phyloP scores from a whole-genome alignment of 2,797 vertebrate genomes.

The Cuniculus paca region DNA sequence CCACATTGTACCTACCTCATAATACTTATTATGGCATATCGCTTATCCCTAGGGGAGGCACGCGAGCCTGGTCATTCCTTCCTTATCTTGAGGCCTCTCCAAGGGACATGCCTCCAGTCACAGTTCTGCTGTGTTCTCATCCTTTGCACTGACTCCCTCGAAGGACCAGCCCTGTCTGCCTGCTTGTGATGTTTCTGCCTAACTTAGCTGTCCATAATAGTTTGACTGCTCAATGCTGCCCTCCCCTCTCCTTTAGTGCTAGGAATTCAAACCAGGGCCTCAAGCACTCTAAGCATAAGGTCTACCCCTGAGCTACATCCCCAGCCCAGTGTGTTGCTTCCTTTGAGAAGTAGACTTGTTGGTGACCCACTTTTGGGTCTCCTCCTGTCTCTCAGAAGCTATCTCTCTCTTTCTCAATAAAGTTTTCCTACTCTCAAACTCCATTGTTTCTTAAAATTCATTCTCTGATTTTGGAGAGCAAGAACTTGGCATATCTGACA shows the following conservation, averaged over 20 bases:
- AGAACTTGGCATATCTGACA: background rate
- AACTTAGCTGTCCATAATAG: background rate
- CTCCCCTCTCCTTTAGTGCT: background rate
- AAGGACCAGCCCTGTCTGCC: background rate
- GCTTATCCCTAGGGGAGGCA: background rate
- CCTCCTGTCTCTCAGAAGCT: background rate
- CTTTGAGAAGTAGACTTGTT: background rate
- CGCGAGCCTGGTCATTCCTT: background rate
- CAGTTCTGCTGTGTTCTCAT: background rate
- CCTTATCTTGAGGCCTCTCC: background rate
- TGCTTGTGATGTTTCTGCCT: background rate
- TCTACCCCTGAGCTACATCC: background rate
- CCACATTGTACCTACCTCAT: background rate
- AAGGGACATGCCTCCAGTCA: background rate
- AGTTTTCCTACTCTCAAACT: background rate
- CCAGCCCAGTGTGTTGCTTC: background rate
- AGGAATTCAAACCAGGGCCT: background rate
- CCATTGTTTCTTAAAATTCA: background rate
- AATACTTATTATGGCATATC: background rate
- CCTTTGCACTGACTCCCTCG: background rate
- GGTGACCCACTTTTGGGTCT: background rate
- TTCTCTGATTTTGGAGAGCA: background rate
- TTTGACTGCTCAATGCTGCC: background rate
- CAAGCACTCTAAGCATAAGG: background rate
- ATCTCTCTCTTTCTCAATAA: background rate